phyloP scores from a whole-genome alignment of 2,888 invertebrate genomes.

The Plutella xylostella region DNA sequence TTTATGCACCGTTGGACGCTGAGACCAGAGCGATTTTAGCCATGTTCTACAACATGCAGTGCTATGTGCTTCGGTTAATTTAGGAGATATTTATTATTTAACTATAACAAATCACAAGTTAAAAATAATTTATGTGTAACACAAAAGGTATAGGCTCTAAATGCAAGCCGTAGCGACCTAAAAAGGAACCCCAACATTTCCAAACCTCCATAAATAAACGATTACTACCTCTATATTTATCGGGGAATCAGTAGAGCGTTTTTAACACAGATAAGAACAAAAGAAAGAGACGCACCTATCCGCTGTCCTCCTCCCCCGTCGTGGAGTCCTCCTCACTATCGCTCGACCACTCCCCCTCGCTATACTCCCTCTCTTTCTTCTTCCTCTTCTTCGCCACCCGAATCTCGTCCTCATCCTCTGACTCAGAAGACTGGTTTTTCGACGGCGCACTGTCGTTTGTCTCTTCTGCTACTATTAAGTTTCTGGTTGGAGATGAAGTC shows the following conservation, averaged over 20 bases:
- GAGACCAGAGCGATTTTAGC: too few relatives aligned
- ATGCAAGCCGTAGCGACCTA: constrained; percentile 6
- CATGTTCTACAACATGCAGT: too few relatives aligned
- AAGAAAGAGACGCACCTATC: constrained; percentile 11
- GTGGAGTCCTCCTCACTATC: constrained; percentile 45
- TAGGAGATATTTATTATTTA: too few relatives aligned
- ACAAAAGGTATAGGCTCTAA: background rate
- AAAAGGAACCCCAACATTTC: too few relatives aligned
- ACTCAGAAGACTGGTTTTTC: constrained; percentile 24
- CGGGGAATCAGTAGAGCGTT: too few relatives aligned
- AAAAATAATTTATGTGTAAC: background rate
- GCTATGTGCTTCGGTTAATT: too few relatives aligned
- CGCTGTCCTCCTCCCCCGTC: constrained; percentile 23
- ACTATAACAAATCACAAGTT: too few relatives aligned
- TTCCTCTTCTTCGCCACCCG: constrained; percentile 20
- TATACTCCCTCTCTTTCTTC: constrained; percentile 43
- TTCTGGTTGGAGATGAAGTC: constrained; percentile 44
- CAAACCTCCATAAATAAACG: too few relatives aligned
- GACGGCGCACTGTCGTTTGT: constrained; percentile 15
- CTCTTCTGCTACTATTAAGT: constrained; percentile 28
- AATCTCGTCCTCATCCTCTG: constrained; percentile 22
- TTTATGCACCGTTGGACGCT: too few relatives aligned
- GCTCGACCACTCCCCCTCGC: constrained; percentile 63
- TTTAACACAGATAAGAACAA: too few relatives aligned
- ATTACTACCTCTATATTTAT: too few relatives aligned